phyloP scores from a whole-genome alignment of 2,113 vertebrate species.

The Clarias macrocephalus region DNA sequence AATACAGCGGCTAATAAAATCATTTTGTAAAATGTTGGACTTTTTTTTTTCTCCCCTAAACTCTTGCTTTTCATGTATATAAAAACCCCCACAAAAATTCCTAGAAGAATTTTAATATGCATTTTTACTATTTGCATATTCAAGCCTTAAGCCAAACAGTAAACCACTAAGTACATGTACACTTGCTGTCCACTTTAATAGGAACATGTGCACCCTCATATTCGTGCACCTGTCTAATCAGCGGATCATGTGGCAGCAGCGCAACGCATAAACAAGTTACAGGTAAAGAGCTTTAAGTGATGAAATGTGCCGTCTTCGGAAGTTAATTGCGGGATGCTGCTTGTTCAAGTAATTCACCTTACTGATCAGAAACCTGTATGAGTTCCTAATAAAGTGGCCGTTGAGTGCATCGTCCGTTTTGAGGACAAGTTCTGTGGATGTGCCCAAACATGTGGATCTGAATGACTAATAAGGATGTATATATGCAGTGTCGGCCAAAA shows the following conservation, averaged over 20 bases:
- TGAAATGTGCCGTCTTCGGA: too few relatives aligned
- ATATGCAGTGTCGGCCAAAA: too few relatives aligned
- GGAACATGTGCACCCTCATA: neutral
- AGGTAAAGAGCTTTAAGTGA: too few relatives aligned
- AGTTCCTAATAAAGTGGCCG: neutral
- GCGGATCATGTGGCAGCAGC: neutral
- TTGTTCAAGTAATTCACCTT: neutral
- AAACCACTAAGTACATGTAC: too few relatives aligned
- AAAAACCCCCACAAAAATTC: too few relatives aligned
- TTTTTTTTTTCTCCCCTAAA: too few relatives aligned
- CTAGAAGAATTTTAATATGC: too few relatives aligned
- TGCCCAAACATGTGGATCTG: too few relatives aligned
- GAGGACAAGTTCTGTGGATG: too few relatives aligned
- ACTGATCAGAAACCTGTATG: neutral
- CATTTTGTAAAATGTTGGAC: conserved; percentile 26
- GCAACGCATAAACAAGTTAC: neutral
- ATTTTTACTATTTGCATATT: too few relatives aligned
- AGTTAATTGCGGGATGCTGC: neutral
- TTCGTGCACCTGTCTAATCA: neutral
- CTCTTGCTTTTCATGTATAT: neutral
- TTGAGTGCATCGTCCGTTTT: too few relatives aligned
- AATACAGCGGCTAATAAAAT: neutral
- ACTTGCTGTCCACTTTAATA: neutral
- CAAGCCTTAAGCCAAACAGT: neutral
- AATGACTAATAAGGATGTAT: too few relatives aligned